Evolutionary conservation across 2,113 vertebrate genomes (phyloP), one percentile per base, ranked within the genome.

Genomic region (Tiliqua scincoides): DNA sequence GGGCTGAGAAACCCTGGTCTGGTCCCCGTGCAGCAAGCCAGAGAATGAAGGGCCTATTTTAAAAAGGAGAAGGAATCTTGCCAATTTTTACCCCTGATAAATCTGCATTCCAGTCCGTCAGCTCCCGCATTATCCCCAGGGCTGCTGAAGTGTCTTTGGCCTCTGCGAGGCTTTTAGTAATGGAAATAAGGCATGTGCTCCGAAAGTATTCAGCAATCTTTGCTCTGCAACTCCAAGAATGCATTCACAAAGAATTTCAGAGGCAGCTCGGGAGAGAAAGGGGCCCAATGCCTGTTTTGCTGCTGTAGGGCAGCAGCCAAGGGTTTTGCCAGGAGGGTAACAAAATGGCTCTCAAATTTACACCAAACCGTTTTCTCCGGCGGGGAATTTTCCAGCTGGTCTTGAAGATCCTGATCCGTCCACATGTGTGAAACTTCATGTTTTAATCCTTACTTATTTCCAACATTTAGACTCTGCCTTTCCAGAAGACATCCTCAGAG

Each of bases 101-200:
- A 95, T 93, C 87, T 6, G 0, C 95, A 94, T 96, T 95, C 95
- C 94, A 91, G 92, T 92, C 93, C 94, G 95, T 96, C 95, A 95
- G 94, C 93, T 95, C 94, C 93, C 94, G 95, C 94, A 95, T 94
- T 95, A 96, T 95, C 93, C 93, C 91, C 91, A 87, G 90, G 95
- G 93, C 94, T 92, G 94, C 92, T 95, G 94, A 96, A 95, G 94
- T 94, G 94, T 94, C 93, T 94, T 92, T 95, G 93, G 95, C 94
- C 89, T 91, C 81, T 92, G 87, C 90, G 77, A 76, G 27, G 88
- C 93, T 92, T 71, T 92, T 88, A 94, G 95, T 94, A 94, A 95
- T 96, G 94, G 95, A 94, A 94, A 95, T 94, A 92, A 93, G 94
- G 91, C 85, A 91, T 92, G 94, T 72, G 82, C 25, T 2, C 23